Conservation (phyloP, 2,888 invertebrate genomes). For the Folsomia candida region DNA sequence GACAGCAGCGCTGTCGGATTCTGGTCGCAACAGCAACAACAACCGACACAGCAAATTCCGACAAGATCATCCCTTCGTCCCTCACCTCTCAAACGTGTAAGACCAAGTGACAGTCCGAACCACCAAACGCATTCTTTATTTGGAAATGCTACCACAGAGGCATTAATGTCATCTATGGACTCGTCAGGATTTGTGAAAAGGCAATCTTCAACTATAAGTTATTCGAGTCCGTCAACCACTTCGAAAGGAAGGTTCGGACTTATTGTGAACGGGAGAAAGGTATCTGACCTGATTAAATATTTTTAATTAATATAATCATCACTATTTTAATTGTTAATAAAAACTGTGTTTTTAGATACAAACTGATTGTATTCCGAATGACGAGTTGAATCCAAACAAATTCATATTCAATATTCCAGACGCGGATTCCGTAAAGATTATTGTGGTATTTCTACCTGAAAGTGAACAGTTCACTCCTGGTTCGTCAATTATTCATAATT, state of each 20-base stretch:
- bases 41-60: too few relatives aligned
- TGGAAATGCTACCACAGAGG: too few relatives aligned
- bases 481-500: not conserved
- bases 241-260: not conserved
- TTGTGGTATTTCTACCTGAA: not conserved
- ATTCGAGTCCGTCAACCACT: not conserved
- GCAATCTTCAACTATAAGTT: too few relatives aligned
- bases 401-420: not conserved
- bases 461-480: not conserved
- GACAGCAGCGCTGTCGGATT: too few relatives aligned
- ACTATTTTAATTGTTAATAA: too few relatives aligned
- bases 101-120: too few relatives aligned
- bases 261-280: not conserved
- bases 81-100: not conserved
- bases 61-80: not conserved
- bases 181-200: too few relatives aligned
- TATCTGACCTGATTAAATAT: not conserved
- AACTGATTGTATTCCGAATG: not conserved
- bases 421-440: not conserved
- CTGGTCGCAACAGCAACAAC: too few relatives aligned
- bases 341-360: not conserved
- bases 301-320: too few relatives aligned
- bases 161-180: too few relatives aligned
- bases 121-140: too few relatives aligned
- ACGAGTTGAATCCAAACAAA: not conserved